These are phyloP conservation scores for Chelonoidis abingdonii DNA, from an alignment of 2,113 vertebrate genomes.

Conservation along the genomic window DNA sequence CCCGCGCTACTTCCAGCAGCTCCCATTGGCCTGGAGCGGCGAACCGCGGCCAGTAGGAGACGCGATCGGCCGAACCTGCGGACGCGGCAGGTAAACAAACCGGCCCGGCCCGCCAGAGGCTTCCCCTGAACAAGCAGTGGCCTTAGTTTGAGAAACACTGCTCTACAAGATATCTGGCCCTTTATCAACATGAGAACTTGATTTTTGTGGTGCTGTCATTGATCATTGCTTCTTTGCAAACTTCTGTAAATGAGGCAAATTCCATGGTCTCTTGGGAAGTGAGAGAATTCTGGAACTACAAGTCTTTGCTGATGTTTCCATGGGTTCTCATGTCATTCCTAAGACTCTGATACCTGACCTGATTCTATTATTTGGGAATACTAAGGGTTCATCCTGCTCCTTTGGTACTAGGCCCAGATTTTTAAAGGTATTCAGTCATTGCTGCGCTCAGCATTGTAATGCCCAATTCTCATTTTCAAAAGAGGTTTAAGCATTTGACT, in stretches of 20 bases:
- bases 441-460: not conserved
- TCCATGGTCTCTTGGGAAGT: not conserved
- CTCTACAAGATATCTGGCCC: not conserved
- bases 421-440: not conserved
- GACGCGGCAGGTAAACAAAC: no score
- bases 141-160: no score
- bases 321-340: not conserved
- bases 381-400: not conserved
- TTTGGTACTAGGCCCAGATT: not conserved
- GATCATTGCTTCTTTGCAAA: not conserved
- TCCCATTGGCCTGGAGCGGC: no score
- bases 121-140: no score
- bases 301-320: not conserved
- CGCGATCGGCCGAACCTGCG: no score
- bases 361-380: not conserved
- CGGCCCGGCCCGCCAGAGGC: no score
- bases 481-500: not conserved
- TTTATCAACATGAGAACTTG: not conserved
- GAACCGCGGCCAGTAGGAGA: no score
- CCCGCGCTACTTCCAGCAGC: no score
- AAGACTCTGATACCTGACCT: not conserved
- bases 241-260: not conserved
- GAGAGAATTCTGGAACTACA: constrained; percentile 15
- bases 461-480: not conserved
- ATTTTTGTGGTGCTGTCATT: not conserved